Conservation (phyloP, 1,140 invertebrate species). For the Sarcophaga bullata region DNA sequence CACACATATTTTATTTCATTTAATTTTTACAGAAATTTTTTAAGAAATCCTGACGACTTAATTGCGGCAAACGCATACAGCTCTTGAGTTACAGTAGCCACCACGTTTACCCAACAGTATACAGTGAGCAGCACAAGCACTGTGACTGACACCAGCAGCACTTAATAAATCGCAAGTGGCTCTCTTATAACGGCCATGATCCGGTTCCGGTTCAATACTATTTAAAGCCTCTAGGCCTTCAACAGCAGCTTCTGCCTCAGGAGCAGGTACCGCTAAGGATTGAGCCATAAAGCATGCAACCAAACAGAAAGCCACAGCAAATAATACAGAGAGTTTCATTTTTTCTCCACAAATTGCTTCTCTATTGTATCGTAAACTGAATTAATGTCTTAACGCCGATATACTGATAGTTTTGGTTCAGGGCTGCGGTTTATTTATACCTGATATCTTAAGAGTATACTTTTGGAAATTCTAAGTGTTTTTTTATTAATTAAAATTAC, state of each 20-base stretch:
- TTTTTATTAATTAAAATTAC: too few relatives aligned
- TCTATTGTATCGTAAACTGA: too few relatives aligned
- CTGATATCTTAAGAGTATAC: too few relatives aligned
- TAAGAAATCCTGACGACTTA: neutral
- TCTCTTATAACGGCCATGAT: too few relatives aligned
- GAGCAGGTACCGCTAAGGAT: neutral
- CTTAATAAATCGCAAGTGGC: neutral
- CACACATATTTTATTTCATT: too few relatives aligned
- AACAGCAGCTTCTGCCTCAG: neutral
- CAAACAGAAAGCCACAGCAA: neutral
- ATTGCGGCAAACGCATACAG: neutral
- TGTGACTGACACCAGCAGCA: neutral
- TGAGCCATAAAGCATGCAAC: neutral
- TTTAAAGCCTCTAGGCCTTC: neutral
- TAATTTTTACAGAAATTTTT: neutral
- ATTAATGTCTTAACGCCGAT: too few relatives aligned
- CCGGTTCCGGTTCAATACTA: too few relatives aligned
- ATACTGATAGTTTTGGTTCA: too few relatives aligned
- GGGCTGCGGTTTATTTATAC: too few relatives aligned
- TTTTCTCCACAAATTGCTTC: too few relatives aligned
- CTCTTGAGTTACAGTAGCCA: neutral
- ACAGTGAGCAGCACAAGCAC: neutral
- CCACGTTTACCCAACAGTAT: neutral
- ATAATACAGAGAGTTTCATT: neutral
- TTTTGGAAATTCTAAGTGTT: too few relatives aligned